These are phyloP conservation scores for Phylloscopus whistleri DNA, from an alignment of 2,113 vertebrate species.

Conservation along the genomic window DNA sequence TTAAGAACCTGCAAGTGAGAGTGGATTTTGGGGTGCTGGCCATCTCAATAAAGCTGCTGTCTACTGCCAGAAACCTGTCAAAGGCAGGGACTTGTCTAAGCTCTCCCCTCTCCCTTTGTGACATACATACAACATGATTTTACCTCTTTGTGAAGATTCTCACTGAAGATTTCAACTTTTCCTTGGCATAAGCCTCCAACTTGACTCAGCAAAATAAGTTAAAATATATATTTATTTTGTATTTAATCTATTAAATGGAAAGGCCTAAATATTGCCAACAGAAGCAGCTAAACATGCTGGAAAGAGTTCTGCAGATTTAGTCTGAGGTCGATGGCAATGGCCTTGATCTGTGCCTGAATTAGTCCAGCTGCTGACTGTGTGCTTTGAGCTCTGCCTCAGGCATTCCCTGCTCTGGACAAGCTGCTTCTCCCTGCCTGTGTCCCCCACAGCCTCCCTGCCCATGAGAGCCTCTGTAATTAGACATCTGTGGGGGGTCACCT, in stretches of 20 bases:
- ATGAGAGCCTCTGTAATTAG: not conserved
- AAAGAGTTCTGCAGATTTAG: not conserved
- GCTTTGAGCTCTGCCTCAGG: not conserved
- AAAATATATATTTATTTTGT: not conserved
- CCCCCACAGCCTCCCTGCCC: rapidly evolving
- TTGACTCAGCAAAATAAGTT: not conserved
- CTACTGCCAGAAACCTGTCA: not conserved
- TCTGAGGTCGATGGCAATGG: not conserved
- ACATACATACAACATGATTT: not conserved
- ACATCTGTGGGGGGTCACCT: not conserved
- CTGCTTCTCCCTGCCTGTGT: not conserved
- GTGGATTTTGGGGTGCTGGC: not conserved
- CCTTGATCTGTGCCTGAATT: not conserved
- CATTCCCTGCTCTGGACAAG: not conserved
- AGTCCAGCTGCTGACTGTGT: not conserved
- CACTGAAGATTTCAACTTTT: not conserved
- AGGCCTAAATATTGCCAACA: not conserved
- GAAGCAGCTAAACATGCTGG: not conserved
- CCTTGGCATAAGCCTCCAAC: not conserved
- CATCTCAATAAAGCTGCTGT: not conserved
- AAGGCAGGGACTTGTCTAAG: not conserved
- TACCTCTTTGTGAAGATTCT: not conserved
- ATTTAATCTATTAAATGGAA: not conserved
- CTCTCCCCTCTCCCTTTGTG: not conserved
- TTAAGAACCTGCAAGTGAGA: not conserved